These are phyloP conservation scores for Micrasema longulum DNA, from an alignment of 1,140 invertebrate genomes.

Conservation along the genomic window DNA sequence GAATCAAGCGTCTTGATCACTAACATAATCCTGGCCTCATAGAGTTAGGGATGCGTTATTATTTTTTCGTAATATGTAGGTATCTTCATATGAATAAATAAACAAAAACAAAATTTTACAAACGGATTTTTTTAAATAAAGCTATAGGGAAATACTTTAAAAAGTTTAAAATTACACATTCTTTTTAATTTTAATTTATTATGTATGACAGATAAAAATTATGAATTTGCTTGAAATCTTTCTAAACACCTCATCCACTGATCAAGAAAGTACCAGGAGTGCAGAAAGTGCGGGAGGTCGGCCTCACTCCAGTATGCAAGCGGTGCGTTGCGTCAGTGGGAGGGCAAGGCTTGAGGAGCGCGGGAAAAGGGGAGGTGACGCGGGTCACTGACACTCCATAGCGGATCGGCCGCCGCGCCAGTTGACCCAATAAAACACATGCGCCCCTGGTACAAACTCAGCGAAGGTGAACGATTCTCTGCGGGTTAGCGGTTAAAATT, in stretches of 20 bases:
- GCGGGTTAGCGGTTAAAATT: constrained; percentile 9
- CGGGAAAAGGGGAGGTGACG: background rate
- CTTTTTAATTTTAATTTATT: too few relatives aligned
- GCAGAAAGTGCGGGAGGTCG: constrained; percentile 18
- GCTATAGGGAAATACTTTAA: too few relatives aligned
- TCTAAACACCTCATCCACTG: constrained; percentile 23
- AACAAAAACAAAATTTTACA: too few relatives aligned
- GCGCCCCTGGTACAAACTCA: constrained; percentile 26
- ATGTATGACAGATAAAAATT: too few relatives aligned
- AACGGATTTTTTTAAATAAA: too few relatives aligned
- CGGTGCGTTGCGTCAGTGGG: background rate
- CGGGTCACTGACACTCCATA: constrained; percentile 30
- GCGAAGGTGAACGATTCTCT: constrained; percentile 31
- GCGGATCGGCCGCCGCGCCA: constrained; percentile 27
- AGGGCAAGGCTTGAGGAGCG: background rate
- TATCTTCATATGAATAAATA: too few relatives aligned
- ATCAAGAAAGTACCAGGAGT: constrained; percentile 17
- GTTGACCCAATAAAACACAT: constrained; percentile 35
- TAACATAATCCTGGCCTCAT: too few relatives aligned
- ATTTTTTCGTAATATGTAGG: too few relatives aligned
- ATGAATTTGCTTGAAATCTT: too few relatives aligned
- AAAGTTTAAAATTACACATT: too few relatives aligned
- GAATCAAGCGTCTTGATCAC: too few relatives aligned
- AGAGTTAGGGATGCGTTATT: too few relatives aligned
- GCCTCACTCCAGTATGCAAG: constrained; percentile 8